Base-by-base conservation (phyloP, 2,888 invertebrate species). In the Patella pellucida region DNA sequence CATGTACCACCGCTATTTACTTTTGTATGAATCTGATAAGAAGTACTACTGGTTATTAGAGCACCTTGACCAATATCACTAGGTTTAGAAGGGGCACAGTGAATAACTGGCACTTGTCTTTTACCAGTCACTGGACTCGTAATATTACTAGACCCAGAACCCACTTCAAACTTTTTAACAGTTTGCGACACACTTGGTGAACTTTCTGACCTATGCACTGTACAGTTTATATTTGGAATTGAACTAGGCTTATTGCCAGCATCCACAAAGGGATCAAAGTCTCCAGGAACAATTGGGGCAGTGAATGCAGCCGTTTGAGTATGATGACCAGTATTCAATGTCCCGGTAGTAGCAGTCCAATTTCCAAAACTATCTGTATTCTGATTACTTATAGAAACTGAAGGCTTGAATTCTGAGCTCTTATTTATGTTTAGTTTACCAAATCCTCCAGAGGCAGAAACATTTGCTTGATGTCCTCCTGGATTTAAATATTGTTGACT, bases 401-500 rank as follows among this genome's bases (percentile, higher is more conserved):
- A 9, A 7, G 41, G 41, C 41, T 41, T 41, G 41, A 0, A 41
- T 41, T 41, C 41, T 41, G 41, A 41, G 41, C 41, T 41, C 41
- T 41, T 41, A 41, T 41, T 41, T 9, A 41, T 41, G 41, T 41
- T 41, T 41, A 41, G 9, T 41, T 41, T 41, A 41, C 41, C 9
- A 41, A 41, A 41, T 41, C 41, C 41, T 41, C 41, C 41, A 7
- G 41, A 41, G 9, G 9, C 41, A 41, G 41, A 41, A 41, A 41
- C 41, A 41, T 41, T 41, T 41, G 41, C 41, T 41, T 41, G 41
- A 41, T 41, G 41, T 7, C 41, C 41, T 41, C 41, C 41, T 9
- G 41, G 9, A 81, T 81, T 84, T 69, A 85, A 74, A 75, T 81
- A 84, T 72, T 82, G 82, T 31, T 83, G 84, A 75, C 84, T 85